phyloP scores from a whole-genome alignment of 2,888 invertebrate species.

The Nemurella pictetii region DNA sequence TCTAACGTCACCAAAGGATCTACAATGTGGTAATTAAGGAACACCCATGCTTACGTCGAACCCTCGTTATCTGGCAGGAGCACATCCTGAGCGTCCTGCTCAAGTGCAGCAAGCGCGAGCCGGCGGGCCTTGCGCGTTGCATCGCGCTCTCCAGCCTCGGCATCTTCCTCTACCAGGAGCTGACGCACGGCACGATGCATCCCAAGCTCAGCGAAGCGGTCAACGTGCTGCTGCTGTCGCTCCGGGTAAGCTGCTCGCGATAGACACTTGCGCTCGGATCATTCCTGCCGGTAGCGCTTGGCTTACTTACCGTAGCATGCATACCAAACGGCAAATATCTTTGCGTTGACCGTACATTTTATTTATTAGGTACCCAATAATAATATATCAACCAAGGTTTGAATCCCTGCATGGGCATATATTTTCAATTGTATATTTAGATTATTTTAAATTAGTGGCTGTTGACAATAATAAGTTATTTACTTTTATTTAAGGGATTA shows the following conservation, averaged over 20 bases:
- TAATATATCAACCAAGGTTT: too few relatives aligned
- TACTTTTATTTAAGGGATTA: too few relatives aligned
- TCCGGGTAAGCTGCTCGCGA: constrained; percentile 61
- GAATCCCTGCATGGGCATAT: too few relatives aligned
- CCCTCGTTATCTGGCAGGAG: too few relatives aligned
- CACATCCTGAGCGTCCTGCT: constrained; percentile 85
- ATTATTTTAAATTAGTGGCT: too few relatives aligned
- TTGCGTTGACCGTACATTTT: too few relatives aligned
- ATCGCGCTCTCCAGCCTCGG: constrained; percentile 86
- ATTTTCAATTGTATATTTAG: too few relatives aligned
- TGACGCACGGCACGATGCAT: constrained; percentile 63
- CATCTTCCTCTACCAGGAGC: constrained; percentile 70
- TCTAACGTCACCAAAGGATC: too few relatives aligned
- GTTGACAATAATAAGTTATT: too few relatives aligned
- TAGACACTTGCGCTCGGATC: background rate
- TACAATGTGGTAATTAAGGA: too few relatives aligned
- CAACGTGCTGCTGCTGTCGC: constrained; percentile 66
- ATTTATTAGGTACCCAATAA: too few relatives aligned
- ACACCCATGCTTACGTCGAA: too few relatives aligned
- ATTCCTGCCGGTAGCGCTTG: background rate
- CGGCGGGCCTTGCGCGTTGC: constrained; percentile 83
- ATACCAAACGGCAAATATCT: background rate
- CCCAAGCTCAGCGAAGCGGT: constrained; percentile 68
- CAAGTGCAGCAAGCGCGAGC: constrained; percentile 85
- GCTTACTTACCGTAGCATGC: background rate